These are phyloP conservation scores for Lepidurus couesii DNA, from an alignment of 1,140 invertebrate genomes.

Conservation along the genomic window DNA sequence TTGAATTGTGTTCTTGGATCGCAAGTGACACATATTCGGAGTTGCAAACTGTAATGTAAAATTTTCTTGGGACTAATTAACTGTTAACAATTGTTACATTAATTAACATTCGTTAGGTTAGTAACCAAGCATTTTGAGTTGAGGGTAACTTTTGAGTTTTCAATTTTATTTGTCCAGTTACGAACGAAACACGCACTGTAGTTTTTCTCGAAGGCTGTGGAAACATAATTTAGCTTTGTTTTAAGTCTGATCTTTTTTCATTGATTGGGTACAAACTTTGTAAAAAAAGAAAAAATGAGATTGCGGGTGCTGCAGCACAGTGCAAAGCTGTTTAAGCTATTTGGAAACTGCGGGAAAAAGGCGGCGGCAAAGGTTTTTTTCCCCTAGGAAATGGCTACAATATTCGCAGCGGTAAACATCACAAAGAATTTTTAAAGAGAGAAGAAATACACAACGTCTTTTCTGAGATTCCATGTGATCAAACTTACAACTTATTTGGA, in stretches of 20 bases:
- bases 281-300: not conserved
- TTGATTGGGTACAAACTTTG: not conserved
- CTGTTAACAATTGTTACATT: no score
- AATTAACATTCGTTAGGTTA: no score
- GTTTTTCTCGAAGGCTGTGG: slow-evolving; percentile 2
- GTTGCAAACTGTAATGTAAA: not conserved
- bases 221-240: slow-evolving; percentile 2
- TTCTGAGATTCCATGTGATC: slow-evolving; percentile 19
- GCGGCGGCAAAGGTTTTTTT: not conserved
- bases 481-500: not conserved
- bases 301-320: not conserved
- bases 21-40: not conserved
- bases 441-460: slow-evolving; percentile 6
- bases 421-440: not conserved
- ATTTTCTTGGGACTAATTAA: no score
- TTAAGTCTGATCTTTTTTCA: not conserved
- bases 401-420: not conserved
- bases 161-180: not conserved
- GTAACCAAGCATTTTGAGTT: no score
- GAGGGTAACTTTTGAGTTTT: not conserved
- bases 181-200: slow-evolving; percentile 18
- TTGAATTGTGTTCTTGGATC: not conserved
- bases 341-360: not conserved
- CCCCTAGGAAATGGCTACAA: not conserved
- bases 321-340: not conserved